Percentiles rank a stretch among this genome's conserved stretches.
Conservation (phyloP, 2,113 vertebrate species). For the Cynopterus brachyotis region DNA sequence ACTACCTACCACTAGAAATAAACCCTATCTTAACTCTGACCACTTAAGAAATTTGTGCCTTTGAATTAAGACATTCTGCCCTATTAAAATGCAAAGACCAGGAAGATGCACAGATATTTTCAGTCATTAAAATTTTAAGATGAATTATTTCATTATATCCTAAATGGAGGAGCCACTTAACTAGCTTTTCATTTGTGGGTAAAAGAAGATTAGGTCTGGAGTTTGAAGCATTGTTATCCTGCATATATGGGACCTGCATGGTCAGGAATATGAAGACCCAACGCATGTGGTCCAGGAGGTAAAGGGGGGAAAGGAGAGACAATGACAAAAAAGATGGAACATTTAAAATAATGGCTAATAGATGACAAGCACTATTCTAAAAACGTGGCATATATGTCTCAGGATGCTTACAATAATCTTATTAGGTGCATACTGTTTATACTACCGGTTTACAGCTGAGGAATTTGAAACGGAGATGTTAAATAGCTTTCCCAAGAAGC, state of each 20-base stretch:
- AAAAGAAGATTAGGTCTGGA: not conserved
- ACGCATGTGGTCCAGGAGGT: not conserved
- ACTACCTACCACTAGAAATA: not conserved
- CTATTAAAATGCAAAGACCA: not conserved
- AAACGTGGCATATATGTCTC: not conserved
- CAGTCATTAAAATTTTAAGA: not conserved
- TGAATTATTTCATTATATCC: not conserved
- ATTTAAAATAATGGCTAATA: not conserved
- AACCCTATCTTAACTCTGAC: not conserved
- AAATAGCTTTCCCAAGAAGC: not conserved
- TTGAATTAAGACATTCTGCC: not conserved
- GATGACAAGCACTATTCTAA: not conserved
- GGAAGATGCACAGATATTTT: not conserved
- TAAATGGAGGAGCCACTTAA: not conserved
- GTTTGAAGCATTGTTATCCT: not conserved
- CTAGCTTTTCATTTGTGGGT: not conserved
- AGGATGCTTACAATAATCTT: not conserved
- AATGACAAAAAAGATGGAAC: not conserved
- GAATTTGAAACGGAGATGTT: not conserved
- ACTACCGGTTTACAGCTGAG: not conserved
- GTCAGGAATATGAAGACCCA: not conserved
- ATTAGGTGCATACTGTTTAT: not conserved
- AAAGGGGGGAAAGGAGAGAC: not conserved
- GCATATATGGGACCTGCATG: not conserved
- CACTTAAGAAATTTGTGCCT: not conserved